phyloP scores from a whole-genome alignment of 2,797 vertebrate species.

The Sarcoramphus papa region DNA sequence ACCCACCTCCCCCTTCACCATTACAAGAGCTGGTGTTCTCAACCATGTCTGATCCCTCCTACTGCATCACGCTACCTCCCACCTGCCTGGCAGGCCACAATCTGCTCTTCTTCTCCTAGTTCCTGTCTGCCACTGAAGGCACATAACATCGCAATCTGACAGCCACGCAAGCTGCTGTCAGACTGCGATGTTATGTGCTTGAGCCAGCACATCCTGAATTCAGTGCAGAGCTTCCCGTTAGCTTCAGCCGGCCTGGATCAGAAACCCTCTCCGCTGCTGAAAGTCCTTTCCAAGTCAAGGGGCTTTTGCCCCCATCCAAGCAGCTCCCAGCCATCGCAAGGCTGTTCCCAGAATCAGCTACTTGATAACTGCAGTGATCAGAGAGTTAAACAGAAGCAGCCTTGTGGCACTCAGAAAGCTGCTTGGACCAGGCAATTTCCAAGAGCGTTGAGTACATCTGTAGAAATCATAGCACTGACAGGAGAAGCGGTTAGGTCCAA shows the following conservation, averaged over 20 bases:
- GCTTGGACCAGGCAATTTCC: background rate
- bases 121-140: background rate
- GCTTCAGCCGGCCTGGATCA: background rate
- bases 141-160: background rate
- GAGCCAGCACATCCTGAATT: background rate
- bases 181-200: no score
- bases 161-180: background rate
- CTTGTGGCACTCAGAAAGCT: background rate
- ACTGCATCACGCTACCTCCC: background rate
- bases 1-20: background rate
- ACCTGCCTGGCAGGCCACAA: slow-evolving; percentile 8
- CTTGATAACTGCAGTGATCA: background rate
- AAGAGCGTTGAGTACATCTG: background rate
- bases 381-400: background rate
- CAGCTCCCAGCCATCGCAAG: background rate
- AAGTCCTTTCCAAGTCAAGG: background rate
- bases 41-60: background rate
- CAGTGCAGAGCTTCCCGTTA: background rate
- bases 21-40: background rate
- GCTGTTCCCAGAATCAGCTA: background rate
- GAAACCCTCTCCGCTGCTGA: background rate
- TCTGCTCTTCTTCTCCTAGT: background rate
- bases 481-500: background rate
- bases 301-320: background rate
- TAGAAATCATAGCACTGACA: background rate